Conservation (phyloP, 2,113 vertebrate species). For the Alectura lathami region DNA sequence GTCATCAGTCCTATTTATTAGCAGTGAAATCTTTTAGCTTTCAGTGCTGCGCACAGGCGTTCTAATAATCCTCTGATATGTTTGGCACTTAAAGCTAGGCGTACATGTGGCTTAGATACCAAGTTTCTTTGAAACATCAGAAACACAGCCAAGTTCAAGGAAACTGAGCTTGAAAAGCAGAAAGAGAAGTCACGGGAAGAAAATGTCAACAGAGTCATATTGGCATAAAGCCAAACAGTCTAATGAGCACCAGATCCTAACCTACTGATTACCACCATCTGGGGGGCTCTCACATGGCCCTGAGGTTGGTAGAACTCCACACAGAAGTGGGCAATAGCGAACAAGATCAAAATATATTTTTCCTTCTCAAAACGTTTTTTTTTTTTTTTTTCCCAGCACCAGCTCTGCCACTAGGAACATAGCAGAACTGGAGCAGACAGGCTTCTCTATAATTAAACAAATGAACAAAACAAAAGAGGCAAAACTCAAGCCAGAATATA, state of each 20-base stretch:
- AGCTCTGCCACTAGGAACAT: neutral
- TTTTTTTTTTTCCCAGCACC: neutral
- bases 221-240: neutral
- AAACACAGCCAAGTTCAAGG: neutral
- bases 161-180: neutral
- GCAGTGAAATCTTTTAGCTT: neutral
- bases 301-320: neutral
- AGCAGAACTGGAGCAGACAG: neutral
- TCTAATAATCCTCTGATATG: neutral
- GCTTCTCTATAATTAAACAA: neutral
- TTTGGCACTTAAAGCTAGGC: neutral
- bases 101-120: neutral
- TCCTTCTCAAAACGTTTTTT: neutral
- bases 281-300: neutral
- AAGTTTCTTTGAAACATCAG: neutral
- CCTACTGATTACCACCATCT: neutral
- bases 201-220: neutral
- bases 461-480: neutral
- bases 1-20: neutral
- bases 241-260: neutral
- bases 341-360: neutral
- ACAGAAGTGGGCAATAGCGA: neutral
- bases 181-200: neutral
- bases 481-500: neutral
- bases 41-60: neutral